Evolutionary conservation across 2,797 vertebrate genomes (phyloP), one percentile per base, ranked within the genome.

Genomic region (Periophthalmus magnuspinnatus): DNA sequence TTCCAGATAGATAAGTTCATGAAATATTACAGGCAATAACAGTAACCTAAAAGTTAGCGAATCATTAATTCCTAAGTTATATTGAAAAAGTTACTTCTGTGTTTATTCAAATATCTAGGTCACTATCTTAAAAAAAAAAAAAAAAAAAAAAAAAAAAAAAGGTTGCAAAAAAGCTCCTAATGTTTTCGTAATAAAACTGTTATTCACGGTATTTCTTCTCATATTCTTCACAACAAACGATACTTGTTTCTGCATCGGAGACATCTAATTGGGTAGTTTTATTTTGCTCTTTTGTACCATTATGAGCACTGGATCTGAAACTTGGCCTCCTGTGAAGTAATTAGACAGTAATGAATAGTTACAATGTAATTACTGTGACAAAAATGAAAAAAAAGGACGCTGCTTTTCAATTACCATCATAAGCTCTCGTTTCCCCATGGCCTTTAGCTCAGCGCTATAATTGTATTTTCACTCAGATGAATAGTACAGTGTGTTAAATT

Each of bases 271-370:
- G 13, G 22, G 54, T 13, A 3, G 10, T 24, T 56, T 22, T 24
- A 24, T 24, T 52, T 56, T 57, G 55, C 24, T 32, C 24, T 57
- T 24, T 32, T 32, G 22, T 17, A 7, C 24, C 80, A 80, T 85
- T 86, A 85, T 76, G 81, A 74, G 76, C 68, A 77, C 65, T 81
- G 77, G 64, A 87, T 84, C 59, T 76, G 78, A 85, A 82, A 3
- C 2, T 56, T 71, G 66, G 86, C 84, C 78, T 78, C 78, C 45
- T 81, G 72, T 75, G 83, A 84, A 81, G 82, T 79, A 89, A 91
- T 90, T 89, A 86, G 67, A 81, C 78, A 77, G 72, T 90, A 90
- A 90, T 90, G 81, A 91, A 90, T 88, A 86, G 87, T 88, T 86
- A 84, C 82, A 89, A 88, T 81, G 73, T 84, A 88, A 91, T 90